Conservation (phyloP, 2,113 vertebrate genomes). For the Tenrec ecaudatus region DNA sequence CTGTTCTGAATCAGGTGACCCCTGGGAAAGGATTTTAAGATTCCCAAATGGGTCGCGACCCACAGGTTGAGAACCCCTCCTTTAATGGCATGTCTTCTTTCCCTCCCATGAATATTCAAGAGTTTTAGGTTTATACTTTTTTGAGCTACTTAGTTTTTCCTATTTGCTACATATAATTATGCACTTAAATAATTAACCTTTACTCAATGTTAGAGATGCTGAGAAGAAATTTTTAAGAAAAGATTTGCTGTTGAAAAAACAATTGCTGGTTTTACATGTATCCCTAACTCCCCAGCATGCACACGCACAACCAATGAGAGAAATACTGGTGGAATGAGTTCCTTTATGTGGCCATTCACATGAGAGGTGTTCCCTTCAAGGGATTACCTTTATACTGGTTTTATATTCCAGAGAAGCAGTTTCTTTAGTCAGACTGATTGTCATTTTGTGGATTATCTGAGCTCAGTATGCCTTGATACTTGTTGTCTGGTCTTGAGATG, state of each 20-base stretch:
- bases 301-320: not conserved
- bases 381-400: not conserved
- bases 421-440: not conserved
- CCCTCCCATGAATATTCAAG: not conserved
- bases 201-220: not conserved
- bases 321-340: not conserved
- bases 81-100: not conserved
- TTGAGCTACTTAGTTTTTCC: not conserved
- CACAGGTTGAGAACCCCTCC: too few species aligned
- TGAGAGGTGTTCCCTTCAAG: not conserved
- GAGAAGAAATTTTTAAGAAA: not conserved
- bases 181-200: not conserved
- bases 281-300: rapidly evolving
- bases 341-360: not conserved
- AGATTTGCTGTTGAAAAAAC: not conserved
- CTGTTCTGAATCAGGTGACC: too few species aligned
- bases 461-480: not conserved
- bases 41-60: too few species aligned
- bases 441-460: not conserved
- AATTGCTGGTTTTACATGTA: not conserved
- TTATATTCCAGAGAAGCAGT: not conserved
- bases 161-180: not conserved
- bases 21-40: too few species aligned
- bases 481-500: not conserved
- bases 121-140: not conserved